Evolutionary conservation across 2,797 vertebrate species (phyloP).

Genomic region (Catamblyrhynchus diadema): DNA sequence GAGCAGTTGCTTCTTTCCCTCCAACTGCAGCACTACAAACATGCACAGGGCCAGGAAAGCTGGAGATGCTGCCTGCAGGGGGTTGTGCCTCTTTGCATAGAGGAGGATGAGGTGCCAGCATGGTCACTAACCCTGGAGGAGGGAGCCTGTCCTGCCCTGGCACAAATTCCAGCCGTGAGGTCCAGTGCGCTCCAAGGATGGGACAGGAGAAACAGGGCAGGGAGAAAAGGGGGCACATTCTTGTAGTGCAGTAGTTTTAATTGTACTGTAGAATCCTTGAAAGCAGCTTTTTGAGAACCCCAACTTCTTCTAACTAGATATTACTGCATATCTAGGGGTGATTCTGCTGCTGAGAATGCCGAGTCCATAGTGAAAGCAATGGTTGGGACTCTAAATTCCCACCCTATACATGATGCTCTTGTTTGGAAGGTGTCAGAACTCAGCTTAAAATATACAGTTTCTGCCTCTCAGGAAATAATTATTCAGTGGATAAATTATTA

Average conservation of each 20-base stretch:
- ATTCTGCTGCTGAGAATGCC: neutral
- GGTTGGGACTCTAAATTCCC: neutral
- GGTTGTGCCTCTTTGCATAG: neutral
- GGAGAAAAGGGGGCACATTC: neutral
- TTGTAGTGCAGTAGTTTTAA: neutral
- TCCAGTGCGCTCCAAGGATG: neutral
- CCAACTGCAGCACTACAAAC: neutral
- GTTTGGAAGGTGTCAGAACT: neutral
- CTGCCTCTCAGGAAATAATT: neutral
- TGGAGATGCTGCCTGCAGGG: neutral
- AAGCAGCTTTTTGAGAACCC: neutral
- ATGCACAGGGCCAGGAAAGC: neutral
- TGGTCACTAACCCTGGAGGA: neutral
- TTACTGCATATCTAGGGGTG: neutral
- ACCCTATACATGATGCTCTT: neutral
- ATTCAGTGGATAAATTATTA: neutral
- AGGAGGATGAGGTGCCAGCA: neutral
- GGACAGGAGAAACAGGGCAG: neutral
- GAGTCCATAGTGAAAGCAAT: neutral
- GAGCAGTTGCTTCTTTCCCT: neutral
- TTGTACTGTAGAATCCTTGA: neutral
- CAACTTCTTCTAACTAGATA: neutral
- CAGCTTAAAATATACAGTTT: neutral
- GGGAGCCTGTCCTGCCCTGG: neutral
- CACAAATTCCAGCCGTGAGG: fast-evolving